These are phyloP conservation scores for Chirona hameri DNA, from an alignment of 2,888 invertebrate genomes.

Conservation along the genomic window DNA sequence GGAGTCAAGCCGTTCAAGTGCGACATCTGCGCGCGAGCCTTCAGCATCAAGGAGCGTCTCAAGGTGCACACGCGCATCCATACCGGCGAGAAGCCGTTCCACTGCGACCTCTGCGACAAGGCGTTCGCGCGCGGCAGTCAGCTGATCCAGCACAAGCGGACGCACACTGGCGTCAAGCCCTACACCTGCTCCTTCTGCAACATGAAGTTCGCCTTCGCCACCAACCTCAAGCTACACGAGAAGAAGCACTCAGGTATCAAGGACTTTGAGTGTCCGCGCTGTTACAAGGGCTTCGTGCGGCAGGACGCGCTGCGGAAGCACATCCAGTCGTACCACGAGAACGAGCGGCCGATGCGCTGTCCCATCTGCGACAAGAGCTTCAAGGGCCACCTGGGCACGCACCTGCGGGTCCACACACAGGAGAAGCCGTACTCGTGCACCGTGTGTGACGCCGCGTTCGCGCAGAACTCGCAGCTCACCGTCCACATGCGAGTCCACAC, in stretches of 20 bases:
- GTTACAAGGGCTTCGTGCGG: conserved; percentile 71
- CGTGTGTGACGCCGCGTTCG: conserved; percentile 72
- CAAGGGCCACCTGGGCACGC: conserved; percentile 76
- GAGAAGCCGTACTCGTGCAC: conserved; percentile 73
- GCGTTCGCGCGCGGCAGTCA: conserved; percentile 72
- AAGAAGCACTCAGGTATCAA: conserved; percentile 39
- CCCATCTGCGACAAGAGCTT: conserved; percentile 74
- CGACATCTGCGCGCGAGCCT: conserved; percentile 38
- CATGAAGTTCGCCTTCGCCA: conserved; percentile 39
- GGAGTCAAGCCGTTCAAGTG: conserved; percentile 39
- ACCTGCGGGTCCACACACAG: conserved; percentile 74
- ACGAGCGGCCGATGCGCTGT: conserved; percentile 70
- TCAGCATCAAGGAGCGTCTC: conserved; percentile 45
- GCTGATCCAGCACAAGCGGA: conserved; percentile 65
- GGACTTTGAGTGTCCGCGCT: conserved; percentile 73
- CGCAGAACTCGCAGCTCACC: conserved; percentile 76
- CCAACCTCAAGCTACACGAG: conserved; percentile 40
- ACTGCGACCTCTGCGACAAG: conserved; percentile 70
- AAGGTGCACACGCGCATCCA: conserved; percentile 60
- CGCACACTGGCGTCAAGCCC: conserved; percentile 52
- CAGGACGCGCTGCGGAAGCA: conserved; percentile 72
- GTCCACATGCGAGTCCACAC: conserved; percentile 81
- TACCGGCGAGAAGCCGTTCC: conserved; percentile 57
- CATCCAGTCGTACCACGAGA: conserved; percentile 68
- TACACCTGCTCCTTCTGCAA: conserved; percentile 40